Evolutionary conservation across 2,113 vertebrate genomes (phyloP), one percentile per base, ranked within the genome.

Genomic region (Podiceps cristatus): DNA sequence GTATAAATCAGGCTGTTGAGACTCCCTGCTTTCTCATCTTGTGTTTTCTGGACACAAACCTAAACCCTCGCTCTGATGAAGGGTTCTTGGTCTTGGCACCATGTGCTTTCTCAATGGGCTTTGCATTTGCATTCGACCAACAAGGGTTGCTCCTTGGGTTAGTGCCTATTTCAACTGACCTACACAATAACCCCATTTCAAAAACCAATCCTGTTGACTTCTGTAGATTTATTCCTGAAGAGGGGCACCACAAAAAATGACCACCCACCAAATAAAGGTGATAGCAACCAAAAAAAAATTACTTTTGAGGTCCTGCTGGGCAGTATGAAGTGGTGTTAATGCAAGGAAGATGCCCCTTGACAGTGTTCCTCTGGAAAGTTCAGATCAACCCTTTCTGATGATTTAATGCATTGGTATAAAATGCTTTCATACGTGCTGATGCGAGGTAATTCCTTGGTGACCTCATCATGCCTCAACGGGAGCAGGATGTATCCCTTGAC

Each of bases 301-400:
- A 4, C 77, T 68, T 77, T 28, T 35, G 71, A 53, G 53, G 17
- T 89, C 25, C 55, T 42, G 2, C 11, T 29, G 68, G 59, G 67
- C 37, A 50, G 10, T 2, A 2, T 25, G 56, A 71, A 35, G 62
- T 19, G 67, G 7, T 72, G 28, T 20, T 64, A 3, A n/a, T 9
- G 16, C 4, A 7, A 62, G 49, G 45, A 79, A 18, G 81, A 37
- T 0, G 0, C 9, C 31, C 53, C 58, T 95, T 90, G 93, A 19
- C 62, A 83, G 74, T 59, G 89, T 91, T 95, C 77, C 84, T 90
- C 25, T 66, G 67, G 14, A 13, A 72, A 45, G 76, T 62, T 88
- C 79, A 13, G 7, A 4, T 66, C 1, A 0, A n/a, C 67, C 42
- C 79, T 88, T 52, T 55, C 42, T 4, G 1, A 11, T 49, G 58